Evolutionary conservation across 1,140 invertebrate species (phyloP).

Genomic region (Frieseomelitta varia): DNA sequence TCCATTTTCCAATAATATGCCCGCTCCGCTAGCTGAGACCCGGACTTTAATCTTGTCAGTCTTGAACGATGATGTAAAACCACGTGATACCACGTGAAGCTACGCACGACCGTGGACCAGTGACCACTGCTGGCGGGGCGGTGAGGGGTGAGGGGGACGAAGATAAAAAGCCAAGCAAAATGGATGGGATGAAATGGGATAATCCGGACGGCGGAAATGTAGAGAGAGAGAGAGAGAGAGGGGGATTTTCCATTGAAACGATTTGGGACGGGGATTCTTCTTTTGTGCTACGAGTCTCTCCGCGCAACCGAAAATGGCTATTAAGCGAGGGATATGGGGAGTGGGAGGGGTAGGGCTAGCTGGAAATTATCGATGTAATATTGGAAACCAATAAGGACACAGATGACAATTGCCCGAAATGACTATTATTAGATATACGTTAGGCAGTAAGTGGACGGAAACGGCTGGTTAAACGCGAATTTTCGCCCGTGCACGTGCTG

Average conservation of each 20-base stretch:
- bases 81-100: slow-evolving; percentile 21
- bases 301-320: slow-evolving; percentile 42
- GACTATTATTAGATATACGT: slow-evolving; percentile 61
- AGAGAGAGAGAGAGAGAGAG: too few relatives aligned
- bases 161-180: background rate
- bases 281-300: slow-evolving; percentile 20
- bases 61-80: slow-evolving; percentile 53
- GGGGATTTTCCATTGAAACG: slow-evolving; percentile 28
- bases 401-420: slow-evolving; percentile 59
- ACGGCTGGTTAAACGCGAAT: slow-evolving; percentile 49
- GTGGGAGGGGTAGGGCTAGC: background rate
- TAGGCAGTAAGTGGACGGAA: slow-evolving; percentile 45
- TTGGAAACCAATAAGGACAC: slow-evolving; percentile 67
- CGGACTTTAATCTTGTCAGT: slow-evolving; percentile 68
- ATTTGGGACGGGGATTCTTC: slow-evolving; percentile 8
- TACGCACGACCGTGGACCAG: background rate
- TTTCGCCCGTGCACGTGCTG: slow-evolving; percentile 44
- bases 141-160: background rate
- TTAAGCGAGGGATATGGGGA: slow-evolving; percentile 14
- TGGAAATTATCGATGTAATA: slow-evolving; percentile 66
- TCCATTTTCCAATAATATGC: slow-evolving; percentile 65
- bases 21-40: slow-evolving; percentile 19
- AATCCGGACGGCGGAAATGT: background rate
- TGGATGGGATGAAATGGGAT: background rate
- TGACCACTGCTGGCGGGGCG: too few relatives aligned